These are phyloP conservation scores for Ammodytes marinus DNA, from an alignment of 2,113 vertebrate genomes.

Conservation along the genomic window DNA sequence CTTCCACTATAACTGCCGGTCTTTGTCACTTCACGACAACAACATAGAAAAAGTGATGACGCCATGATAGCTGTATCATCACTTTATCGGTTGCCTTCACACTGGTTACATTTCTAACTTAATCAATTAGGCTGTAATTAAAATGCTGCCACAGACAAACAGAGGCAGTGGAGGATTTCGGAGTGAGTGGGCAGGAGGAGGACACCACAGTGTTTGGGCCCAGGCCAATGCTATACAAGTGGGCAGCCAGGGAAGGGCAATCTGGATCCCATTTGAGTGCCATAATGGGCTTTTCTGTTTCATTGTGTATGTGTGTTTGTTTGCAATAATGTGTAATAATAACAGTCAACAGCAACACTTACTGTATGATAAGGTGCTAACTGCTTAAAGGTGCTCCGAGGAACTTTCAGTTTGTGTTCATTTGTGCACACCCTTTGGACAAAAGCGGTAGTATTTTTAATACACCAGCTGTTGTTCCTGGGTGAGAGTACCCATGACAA, in stretches of 20 bases:
- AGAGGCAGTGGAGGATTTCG: constrained; percentile 46
- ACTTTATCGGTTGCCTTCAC: constrained; percentile 58
- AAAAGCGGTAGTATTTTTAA: too few relatives aligned
- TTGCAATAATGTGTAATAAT: constrained; percentile 6
- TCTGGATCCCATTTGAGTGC: constrained; percentile 45
- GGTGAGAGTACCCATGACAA: too few relatives aligned
- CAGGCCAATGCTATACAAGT: constrained; percentile 47
- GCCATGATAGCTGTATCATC: constrained; percentile 57
- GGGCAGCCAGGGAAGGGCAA: constrained; percentile 34
- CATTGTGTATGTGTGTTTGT: neutral
- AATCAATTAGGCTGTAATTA: constrained; percentile 79
- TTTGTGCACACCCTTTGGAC: too few relatives aligned
- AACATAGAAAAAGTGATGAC: constrained; percentile 27
- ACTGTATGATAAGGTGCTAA: neutral
- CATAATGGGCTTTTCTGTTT: constrained; percentile 22
- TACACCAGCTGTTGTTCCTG: too few relatives aligned
- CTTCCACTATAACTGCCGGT: neutral
- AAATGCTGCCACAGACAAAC: constrained; percentile 69
- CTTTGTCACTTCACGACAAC: constrained; percentile 4
- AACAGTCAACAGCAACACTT: neutral
- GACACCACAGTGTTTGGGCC: constrained; percentile 55
- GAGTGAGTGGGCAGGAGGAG: constrained; percentile 60
- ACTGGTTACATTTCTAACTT: constrained; percentile 60
- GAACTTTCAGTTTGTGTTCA: too few relatives aligned
- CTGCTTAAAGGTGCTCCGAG: neutral